These are phyloP conservation scores for Notodonta ziczac DNA, from an alignment of 2,888 invertebrate species.

Conservation along the genomic window DNA sequence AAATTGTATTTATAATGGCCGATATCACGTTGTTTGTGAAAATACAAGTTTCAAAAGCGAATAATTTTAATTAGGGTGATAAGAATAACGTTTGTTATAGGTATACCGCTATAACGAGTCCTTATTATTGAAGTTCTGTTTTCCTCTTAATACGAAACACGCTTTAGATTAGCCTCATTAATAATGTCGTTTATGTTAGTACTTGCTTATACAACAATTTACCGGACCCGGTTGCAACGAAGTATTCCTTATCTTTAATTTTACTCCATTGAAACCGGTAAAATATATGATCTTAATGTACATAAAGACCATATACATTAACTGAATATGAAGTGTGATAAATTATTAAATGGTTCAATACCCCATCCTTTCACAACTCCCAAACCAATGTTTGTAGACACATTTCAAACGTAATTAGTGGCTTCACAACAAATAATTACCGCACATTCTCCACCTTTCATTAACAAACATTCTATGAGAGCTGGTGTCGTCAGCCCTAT, in stretches of 20 bases:
- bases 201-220: too few species aligned
- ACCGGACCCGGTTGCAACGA: too few species aligned
- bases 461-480: neutral
- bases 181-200: neutral
- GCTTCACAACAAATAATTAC: slow-evolving; percentile 1
- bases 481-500: slow-evolving; percentile 39
- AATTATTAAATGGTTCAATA: neutral
- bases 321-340: neutral
- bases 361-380: neutral
- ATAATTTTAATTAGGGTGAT: slow-evolving; percentile 9
- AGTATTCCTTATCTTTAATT: too few species aligned
- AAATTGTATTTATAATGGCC: neutral
- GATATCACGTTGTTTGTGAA: slow-evolving; percentile 12
- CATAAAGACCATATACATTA: too few species aligned
- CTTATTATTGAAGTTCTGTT: neutral
- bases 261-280: too few species aligned
- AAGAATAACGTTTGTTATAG: neutral
- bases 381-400: neutral
- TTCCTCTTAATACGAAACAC: neutral
- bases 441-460: slow-evolving; percentile 1
- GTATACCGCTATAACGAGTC: neutral
- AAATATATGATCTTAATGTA: too few species aligned
- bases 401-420: neutral
- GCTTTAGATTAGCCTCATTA: neutral
- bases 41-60: slow-evolving; percentile 7